These are phyloP conservation scores for Trachelus troglodyta DNA, from an alignment of 2,888 invertebrate genomes.

Conservation along the genomic window DNA sequence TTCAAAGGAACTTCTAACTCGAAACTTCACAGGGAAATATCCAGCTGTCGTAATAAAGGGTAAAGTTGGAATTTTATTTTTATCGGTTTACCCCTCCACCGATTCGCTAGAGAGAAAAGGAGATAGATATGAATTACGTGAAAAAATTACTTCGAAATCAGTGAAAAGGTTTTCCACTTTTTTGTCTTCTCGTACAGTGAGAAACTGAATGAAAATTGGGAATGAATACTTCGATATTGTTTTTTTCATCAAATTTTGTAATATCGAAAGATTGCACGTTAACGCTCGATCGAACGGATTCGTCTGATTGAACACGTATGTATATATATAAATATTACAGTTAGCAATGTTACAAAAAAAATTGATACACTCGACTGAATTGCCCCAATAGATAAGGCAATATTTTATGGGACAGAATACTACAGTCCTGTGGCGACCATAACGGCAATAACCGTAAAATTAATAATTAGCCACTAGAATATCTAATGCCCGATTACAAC, in stretches of 20 bases:
- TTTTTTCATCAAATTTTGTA: neutral
- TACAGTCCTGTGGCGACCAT: slow-evolving; percentile 40
- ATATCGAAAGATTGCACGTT: neutral
- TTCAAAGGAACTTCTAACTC: neutral
- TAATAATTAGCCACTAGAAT: slow-evolving; percentile 50
- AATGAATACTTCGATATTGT: neutral
- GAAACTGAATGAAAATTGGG: neutral
- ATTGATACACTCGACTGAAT: slow-evolving; percentile 30
- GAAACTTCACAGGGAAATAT: neutral
- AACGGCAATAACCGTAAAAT: slow-evolving; percentile 55
- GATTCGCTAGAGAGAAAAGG: neutral
- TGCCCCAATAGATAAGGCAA: slow-evolving; percentile 48
- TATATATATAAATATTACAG: neutral
- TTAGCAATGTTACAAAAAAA: neutral
- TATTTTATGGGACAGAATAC: slow-evolving; percentile 41
- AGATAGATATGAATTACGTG: neutral
- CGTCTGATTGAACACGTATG: neutral
- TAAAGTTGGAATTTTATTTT: neutral
- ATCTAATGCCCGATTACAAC: slow-evolving; percentile 38
- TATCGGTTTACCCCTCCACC: neutral
- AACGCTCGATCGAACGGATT: neutral
- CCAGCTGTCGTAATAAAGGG: neutral
- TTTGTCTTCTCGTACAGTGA: neutral
- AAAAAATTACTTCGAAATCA: neutral
- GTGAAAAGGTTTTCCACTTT: neutral